Evolutionary conservation across 2,888 invertebrate species (phyloP).

Genomic region (Neelides folsomi): DNA sequence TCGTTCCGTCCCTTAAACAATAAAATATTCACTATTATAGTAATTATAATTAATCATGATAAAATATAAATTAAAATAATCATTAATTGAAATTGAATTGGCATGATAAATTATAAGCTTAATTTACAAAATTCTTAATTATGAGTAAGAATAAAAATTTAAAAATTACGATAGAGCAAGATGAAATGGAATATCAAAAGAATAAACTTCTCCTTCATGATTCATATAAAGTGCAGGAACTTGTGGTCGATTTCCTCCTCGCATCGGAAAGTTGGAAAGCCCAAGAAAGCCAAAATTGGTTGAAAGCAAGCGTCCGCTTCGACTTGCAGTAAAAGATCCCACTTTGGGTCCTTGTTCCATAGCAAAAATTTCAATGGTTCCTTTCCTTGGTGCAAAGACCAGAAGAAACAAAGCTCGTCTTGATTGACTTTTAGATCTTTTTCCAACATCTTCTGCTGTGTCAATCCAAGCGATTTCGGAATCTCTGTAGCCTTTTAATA

Average conservation of each 20-base stretch:
- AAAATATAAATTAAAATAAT: slow-evolving; percentile 4
- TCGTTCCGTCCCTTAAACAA: slow-evolving; percentile 59
- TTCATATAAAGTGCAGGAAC: slow-evolving; percentile 69
- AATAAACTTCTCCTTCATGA: slow-evolving; percentile 66
- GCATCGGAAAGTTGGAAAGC: slow-evolving; percentile 43
- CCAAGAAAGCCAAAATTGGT: slow-evolving; percentile 70
- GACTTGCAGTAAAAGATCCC: slow-evolving; percentile 78
- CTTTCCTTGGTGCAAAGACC: slow-evolving; percentile 84
- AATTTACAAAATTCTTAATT: no score
- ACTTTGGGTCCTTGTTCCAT: slow-evolving; percentile 80
- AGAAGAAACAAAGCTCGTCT: slow-evolving; percentile 67
- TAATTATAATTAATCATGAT: not conserved
- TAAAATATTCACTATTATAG: not conserved
- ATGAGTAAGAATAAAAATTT: not conserved
- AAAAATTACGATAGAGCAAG: slow-evolving; percentile 53
- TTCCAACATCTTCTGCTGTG: slow-evolving; percentile 49
- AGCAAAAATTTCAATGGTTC: slow-evolving; percentile 83
- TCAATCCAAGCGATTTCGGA: slow-evolving; percentile 90
- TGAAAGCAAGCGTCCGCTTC: slow-evolving; percentile 62
- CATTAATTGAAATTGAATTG: slow-evolving; percentile 2
- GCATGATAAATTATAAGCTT: not conserved
- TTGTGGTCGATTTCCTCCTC: slow-evolving; percentile 48
- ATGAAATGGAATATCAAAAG: slow-evolving; percentile 78
- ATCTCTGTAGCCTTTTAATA: slow-evolving; percentile 93
- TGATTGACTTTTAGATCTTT: slow-evolving; percentile 31